These are phyloP conservation scores for Scaptomyza tumidula DNA, from an alignment of 2,888 invertebrate species.

Conservation along the genomic window DNA sequence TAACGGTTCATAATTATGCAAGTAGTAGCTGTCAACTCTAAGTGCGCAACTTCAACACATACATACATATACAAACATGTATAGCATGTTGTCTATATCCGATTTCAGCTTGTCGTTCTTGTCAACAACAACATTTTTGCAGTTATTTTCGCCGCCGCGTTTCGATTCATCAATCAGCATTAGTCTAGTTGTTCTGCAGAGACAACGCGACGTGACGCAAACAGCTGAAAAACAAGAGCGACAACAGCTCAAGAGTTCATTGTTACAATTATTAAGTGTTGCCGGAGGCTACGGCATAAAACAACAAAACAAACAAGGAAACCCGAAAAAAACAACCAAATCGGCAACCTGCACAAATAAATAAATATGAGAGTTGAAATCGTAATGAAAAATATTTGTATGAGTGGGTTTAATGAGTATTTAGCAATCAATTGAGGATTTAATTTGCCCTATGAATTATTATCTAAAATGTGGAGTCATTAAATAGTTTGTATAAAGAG, in stretches of 20 bases:
- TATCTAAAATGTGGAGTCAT: no score
- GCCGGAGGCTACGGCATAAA: constrained; percentile 35
- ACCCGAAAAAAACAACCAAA: background rate
- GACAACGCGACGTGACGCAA: constrained; percentile 19
- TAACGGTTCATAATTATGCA: constrained; percentile 75
- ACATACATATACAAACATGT: constrained; percentile 7
- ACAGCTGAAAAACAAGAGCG: constrained; percentile 68
- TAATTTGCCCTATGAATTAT: background rate
- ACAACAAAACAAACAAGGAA: background rate
- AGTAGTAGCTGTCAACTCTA: constrained; percentile 43
- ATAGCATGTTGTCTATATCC: constrained; percentile 13
- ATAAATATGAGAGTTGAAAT: background rate
- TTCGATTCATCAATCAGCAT: constrained; percentile 69
- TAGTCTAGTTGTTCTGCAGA: constrained; percentile 54
- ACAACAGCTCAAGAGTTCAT: constrained; percentile 79
- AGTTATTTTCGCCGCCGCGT: constrained; percentile 33
- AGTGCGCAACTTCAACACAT: constrained; percentile 24
- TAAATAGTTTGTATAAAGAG: no score
- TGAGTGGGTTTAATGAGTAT: constrained; percentile 6
- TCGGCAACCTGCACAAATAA: constrained; percentile 28
- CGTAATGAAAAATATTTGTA: background rate
- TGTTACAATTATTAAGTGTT: constrained; percentile 73
- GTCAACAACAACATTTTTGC: constrained; percentile 31
- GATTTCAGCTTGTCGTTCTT: constrained; percentile 34
- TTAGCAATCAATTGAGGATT: background rate